Evolutionary conservation across 2,113 vertebrate species (phyloP), one percentile per base, ranked within the genome.

Genomic region (Anthoscopus minutus): DNA sequence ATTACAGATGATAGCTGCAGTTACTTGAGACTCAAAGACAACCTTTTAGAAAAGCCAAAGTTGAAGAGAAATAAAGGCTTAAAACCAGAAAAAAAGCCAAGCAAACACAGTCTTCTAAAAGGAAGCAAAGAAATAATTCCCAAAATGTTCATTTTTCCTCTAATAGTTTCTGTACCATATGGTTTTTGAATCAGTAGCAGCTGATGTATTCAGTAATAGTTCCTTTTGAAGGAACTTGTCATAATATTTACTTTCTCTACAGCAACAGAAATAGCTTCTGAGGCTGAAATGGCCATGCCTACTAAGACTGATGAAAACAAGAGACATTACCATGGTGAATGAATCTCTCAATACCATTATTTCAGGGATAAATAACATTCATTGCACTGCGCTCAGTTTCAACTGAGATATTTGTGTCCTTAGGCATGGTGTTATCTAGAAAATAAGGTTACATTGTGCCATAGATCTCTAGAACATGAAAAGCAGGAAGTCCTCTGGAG

Each of bases 201-300:
- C 57, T 94, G 87, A 96, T 86, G 28, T 61, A 40, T 92, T 94
- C 67, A 89, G 38, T 72, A 71, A 61, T 87, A 88, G 33, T 48
- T 96, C 88, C 44, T 94, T 95, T 94, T 95, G 91, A 87, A 87
- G n/a, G 51, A 62, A 72, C 28, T 85, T 95, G 66, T 89, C 89
- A 95, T 92, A 96, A 92, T 88, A 88, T 96, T 91, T 96, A 90
- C 69, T 44, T 96, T 91, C 56, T 96, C 74, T 69, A 64, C 70
- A 93, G 65, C 73, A 95, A 94, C 81, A 88, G 84, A 89, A 94
- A 69, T 96, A 89, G 58, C 74, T 96, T 96, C 78, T 58, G 76
- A 81, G 66, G 18, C 89, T 93, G 44, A 83, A 95, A 92, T 85
- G 65, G 35, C 51, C 62, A 40, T 40, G 47, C 60, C 88, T 67